Conservation (phyloP, 2,888 invertebrate genomes). For the Macrophya annulata region DNA sequence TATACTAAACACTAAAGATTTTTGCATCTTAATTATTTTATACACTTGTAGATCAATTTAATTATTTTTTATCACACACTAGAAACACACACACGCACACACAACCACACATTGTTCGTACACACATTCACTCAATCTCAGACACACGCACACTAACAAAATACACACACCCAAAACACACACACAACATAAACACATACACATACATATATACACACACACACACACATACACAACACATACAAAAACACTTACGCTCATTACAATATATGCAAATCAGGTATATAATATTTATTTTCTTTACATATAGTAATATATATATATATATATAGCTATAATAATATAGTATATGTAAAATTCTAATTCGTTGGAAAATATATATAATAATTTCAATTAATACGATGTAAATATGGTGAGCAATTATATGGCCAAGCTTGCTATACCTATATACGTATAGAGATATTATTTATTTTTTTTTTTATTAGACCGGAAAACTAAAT, state of each 20-base stretch:
- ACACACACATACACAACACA: conserved; percentile 53
- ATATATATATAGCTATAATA: neutral
- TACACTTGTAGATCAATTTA: neutral
- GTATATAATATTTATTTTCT: neutral
- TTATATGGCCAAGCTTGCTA: neutral
- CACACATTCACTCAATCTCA: neutral
- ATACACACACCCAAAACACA: conserved; percentile 3
- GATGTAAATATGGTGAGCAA: conserved; percentile 9
- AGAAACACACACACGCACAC: neutral
- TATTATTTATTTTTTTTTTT: neutral
- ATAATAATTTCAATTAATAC: neutral
- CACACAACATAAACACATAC: conserved; percentile 51
- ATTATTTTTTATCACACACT: neutral
- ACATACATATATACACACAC: neutral
- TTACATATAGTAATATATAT: too few relatives aligned
- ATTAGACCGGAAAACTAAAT: neutral
- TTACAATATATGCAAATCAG: conserved; percentile 1
- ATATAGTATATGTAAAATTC: neutral
- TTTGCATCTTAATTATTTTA: neutral
- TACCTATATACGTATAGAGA: too few relatives aligned
- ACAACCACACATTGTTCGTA: neutral
- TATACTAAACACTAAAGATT: neutral
- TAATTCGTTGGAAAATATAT: neutral
- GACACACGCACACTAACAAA: neutral
- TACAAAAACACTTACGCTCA: conserved; percentile 40